Evolutionary conservation across 1,140 invertebrate genomes (phyloP).

Genomic region (Caenorhabditis inopinata): DNA sequence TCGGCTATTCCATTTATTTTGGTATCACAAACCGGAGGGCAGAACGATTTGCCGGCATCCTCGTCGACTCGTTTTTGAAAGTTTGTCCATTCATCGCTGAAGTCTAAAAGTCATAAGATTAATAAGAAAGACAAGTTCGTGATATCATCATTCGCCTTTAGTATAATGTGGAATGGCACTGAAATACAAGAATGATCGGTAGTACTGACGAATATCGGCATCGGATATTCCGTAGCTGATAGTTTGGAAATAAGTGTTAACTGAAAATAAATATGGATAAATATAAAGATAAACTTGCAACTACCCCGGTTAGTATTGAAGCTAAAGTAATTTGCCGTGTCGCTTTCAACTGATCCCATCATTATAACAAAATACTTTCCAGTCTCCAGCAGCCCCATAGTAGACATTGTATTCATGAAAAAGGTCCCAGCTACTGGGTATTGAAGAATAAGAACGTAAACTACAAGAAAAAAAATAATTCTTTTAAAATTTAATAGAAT

Average conservation of each 20-base stretch:
- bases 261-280: not conserved
- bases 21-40: conserved; percentile 22
- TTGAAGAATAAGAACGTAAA: not conserved
- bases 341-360: not conserved
- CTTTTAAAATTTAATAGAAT: not conserved
- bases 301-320: not conserved
- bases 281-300: no score
- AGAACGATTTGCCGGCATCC: not conserved
- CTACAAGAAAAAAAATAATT: not conserved
- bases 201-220: not conserved
- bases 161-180: not conserved
- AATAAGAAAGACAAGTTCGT: not conserved
- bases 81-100: conserved; percentile 13
- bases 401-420: not conserved
- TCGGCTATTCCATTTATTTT: not conserved
- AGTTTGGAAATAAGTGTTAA: not conserved
- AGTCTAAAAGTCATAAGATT: conserved; percentile 13
- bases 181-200: conserved; percentile 20
- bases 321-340: not conserved
- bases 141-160: not conserved
- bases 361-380: conserved; percentile 17
- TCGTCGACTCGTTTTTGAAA: not conserved
- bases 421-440: not conserved
- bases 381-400: not conserved
- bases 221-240: not conserved